Evolutionary conservation across 2,113 vertebrate species (phyloP), one percentile per base, ranked within the genome.

Genomic region (Turnix velox): DNA sequence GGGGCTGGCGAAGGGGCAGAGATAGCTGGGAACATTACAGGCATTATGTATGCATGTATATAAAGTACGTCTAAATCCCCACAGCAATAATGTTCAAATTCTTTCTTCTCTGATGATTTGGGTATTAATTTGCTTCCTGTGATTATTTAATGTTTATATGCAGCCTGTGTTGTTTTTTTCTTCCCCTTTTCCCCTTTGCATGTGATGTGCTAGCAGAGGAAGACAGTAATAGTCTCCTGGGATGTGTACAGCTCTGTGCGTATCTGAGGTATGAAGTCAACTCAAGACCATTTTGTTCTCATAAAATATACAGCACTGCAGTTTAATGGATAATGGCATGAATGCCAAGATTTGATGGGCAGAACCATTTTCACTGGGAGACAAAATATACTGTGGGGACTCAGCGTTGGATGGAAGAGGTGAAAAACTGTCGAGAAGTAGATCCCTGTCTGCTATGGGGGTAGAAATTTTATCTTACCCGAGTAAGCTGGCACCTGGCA

Each of bases 281-380:
- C 84, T 89, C 87, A 88, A 87, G 93, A 95, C 92, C 93, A 88
- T 92, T 97, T 94, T 95, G 94, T 95, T 91, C 91, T 94, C 94
- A 94, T 94, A 95, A 96, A 97, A 95, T 94, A 93, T 94, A 93
- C 84, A 93, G 84, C 61, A 91, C 55, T 81, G 92, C 90, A 57
- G 79, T 94, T 94, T 95, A 94, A 86, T 90, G 82, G 93, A 59
- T 91, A 88, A 94, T 76, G 76, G 88, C 81, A 95, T 93, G 94
- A 92, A 94, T 86, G 89, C 92, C 58, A 92, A 69, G 91, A 66
- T 92, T 83, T 96, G 95, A 94, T 85, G 91, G 91, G 81, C 94
- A 96, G 89, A 92, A 68, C 81, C 83, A 80, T 91, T 94, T 96
- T 91, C 77, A 61, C 39, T 55, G 42, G 74, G 71, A 93, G 92